Conservation (phyloP, 2,113 vertebrate genomes). For the Phrynocephalus versicolor region DNA sequence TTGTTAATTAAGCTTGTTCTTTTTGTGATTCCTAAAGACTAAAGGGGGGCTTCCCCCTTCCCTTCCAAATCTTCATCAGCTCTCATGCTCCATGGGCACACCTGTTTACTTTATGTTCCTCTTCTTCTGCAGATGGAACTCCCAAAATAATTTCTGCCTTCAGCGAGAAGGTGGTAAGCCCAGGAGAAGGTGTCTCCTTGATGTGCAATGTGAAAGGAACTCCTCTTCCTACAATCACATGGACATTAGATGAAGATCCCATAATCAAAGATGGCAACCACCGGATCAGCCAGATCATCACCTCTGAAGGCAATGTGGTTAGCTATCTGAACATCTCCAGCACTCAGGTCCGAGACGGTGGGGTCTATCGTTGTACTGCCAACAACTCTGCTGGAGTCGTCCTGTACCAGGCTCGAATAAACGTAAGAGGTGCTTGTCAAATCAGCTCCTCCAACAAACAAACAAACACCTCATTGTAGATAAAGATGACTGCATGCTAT, state of each 20-base stretch:
- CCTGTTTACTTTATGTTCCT: slow-evolving; percentile 15
- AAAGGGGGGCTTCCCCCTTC: not conserved
- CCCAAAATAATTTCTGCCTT: slow-evolving; percentile 97
- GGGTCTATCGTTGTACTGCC: slow-evolving; percentile 96
- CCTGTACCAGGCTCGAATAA: slow-evolving; percentile 99
- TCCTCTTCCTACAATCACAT: slow-evolving; percentile 89
- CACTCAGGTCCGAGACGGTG: slow-evolving; percentile 94
- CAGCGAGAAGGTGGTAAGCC: slow-evolving; percentile 96
- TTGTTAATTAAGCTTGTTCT: not conserved
- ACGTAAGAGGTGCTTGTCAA: slow-evolving; percentile 99
- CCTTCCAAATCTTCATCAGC: not conserved
- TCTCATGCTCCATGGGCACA: not conserved
- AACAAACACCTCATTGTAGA: slow-evolving; percentile 71
- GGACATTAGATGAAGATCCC: slow-evolving; percentile 94
- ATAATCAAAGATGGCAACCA: slow-evolving; percentile 92
- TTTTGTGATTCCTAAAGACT: not conserved
- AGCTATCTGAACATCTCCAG: slow-evolving; percentile 97
- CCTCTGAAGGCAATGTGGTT: slow-evolving; percentile 90
- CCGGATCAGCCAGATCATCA: slow-evolving; percentile 93
- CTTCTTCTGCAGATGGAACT: slow-evolving; percentile 86
- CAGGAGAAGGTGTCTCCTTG: slow-evolving; percentile 91
- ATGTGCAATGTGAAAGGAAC: slow-evolving; percentile 97
- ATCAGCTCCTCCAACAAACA: slow-evolving; percentile 95
- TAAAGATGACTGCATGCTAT: slow-evolving; percentile 65
- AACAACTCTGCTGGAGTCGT: slow-evolving; percentile 98